Percentiles rank a stretch among this genome's conserved stretches.
Evolutionary conservation across 2,888 invertebrate species (phyloP).

Genomic region (Balanococcus diminutus): DNA sequence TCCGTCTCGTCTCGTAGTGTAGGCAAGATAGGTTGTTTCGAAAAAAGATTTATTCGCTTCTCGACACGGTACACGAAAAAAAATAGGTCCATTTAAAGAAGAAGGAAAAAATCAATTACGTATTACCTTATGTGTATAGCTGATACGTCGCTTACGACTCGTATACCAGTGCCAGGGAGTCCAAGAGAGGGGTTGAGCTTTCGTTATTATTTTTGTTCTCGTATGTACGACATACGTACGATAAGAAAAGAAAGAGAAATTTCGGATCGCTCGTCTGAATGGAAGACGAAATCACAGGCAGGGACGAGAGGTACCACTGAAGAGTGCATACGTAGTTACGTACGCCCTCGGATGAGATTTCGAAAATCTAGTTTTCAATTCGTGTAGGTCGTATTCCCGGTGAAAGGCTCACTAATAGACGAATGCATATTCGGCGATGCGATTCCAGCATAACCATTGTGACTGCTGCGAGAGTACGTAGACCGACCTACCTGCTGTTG

Average conservation of each 20-base stretch:
- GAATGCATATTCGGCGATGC: slow-evolving; percentile 3
- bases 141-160: neutral
- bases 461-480: neutral
- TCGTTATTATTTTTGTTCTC: neutral
- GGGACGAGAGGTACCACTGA: too few species aligned
- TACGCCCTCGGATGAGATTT: slow-evolving; percentile 4
- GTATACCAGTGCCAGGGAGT: too few species aligned
- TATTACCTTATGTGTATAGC: neutral
- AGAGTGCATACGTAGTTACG: too few species aligned
- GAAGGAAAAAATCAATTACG: neutral
- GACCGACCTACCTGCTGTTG: neutral
- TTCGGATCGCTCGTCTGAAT: neutral
- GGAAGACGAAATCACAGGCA: neutral
- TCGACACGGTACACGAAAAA: neutral
- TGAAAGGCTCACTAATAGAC: neutral
- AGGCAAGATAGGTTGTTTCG: neutral
- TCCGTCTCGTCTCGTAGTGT: neutral
- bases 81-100: neutral
- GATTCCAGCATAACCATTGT: neutral
- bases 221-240: neutral
- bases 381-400: neutral
- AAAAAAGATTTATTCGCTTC: neutral
- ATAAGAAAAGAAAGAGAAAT: neutral
- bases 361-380: neutral
- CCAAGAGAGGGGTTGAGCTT: neutral